Evolutionary conservation across 2,888 invertebrate genomes (phyloP), one percentile per base, ranked within the genome.

Genomic region (Diplazon laetatorius): DNA sequence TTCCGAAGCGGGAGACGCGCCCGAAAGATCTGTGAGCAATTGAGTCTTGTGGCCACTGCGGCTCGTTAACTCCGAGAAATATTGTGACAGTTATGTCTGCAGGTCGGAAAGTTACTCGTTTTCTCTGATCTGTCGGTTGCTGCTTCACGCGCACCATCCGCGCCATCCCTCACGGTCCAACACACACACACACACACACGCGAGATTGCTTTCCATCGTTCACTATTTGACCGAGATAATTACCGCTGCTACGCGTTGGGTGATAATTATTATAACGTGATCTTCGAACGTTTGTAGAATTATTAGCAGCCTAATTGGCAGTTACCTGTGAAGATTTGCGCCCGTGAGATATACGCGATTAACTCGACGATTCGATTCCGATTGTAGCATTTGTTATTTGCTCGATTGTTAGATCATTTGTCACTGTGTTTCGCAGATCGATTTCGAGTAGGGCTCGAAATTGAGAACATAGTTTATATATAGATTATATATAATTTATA

Each of bases 11-110:
- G 44, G 37, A 46, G 63, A 55, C 14, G 62, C n/a, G 52, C 10
- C 39, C 18, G 48, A 48, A 37, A 59, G 48, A 35, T 42, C 59
- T 46, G 71, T 35, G 48, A 35, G 59, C 59, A 52, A n/a, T 72
- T 66, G 72, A 69, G 78, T 65, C 75, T 80, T 70, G 74, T 66
- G 77, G 81, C 83, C 57, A 82, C 74, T 79, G 84, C 87, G 90
- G 88, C 90, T 90, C 90, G 90, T 90, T 90, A 90, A 90, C 87
- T 88, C 84, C 60, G 88, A 89, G 89, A 90, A 89, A 89, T 89
- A 89, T 89, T 87, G 89, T 88, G 90, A 90, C 90, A 88, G 86
- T 90, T 89, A 90, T 89, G 89, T 85, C 86, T 83, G 83, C 88
- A 81, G 84, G 82, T 80, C 84, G 86, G 84, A 84, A 83, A 82